Evolutionary conservation across 2,113 vertebrate genomes (phyloP), one percentile per base, ranked within the genome.

Genomic region (Gymnobelideus leadbeateri): DNA sequence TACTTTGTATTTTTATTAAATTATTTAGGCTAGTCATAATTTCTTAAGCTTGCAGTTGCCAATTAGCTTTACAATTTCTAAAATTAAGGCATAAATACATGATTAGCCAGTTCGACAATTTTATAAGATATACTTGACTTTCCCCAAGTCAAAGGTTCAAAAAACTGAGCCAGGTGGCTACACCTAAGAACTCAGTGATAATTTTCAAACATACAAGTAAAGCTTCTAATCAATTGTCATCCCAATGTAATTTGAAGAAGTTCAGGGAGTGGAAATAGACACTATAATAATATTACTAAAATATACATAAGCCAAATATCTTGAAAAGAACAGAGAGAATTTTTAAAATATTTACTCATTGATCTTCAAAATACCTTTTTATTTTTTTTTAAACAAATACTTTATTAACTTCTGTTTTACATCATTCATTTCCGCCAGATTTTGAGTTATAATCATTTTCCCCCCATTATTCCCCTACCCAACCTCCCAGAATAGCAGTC

Each of bases 131-230:
- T 90, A 51, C 61, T 90, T 92, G 31, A 89, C 92, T 28, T 37
- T 49, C 2, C 92, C 51, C 93, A 46, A 77, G 3, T 21, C 51
- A 93, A 37, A 14, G 9, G 23, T 57, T 52, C n/a, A 68, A 77
- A 57, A 96, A 90, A 51, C 11, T 90, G 9, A 51, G 43, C 51
- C 11, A 52, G 5, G 5, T 37, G 14, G 68, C 37, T 46, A 49
- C n/a, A 95, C 9, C 24, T 92, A 77, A 89, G n/a, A 47, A 90
- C 68, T 57, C 12, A 93, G n/a, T 92, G 31, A n/a, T 51, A 37
- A 91, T 51, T 54, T 92, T 92, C 92, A 96, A 51, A 43, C 68
- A 84, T 84, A 50, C 23, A 61, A 94, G 57, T 89, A 12, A 46
- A 52, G 51, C 0, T 53, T 31, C 16, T 51, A 0, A 23, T 92